Percentiles rank a stretch among this genome's conserved stretches.
Conservation (phyloP, 2,797 vertebrate species). For the Rallus crepitans region DNA sequence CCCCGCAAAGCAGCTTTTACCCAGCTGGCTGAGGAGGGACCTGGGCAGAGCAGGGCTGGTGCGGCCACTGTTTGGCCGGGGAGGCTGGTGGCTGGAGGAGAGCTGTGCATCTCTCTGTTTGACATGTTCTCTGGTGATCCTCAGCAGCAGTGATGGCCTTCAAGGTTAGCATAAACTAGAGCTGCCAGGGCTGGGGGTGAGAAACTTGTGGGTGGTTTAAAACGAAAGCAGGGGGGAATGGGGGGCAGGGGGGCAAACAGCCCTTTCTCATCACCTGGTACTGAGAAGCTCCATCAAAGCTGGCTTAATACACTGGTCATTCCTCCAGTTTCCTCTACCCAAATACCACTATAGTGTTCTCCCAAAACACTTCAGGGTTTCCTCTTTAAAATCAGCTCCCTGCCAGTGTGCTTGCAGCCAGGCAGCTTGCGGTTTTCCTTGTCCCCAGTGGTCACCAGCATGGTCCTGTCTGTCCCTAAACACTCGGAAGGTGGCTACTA, state of each 20-base stretch:
- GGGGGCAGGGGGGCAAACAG: not conserved
- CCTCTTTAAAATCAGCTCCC: not conserved
- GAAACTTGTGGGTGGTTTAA: not conserved
- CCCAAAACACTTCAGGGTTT: not conserved
- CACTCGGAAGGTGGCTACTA: not conserved
- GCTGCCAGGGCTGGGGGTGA: not conserved
- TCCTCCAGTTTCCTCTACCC: not conserved
- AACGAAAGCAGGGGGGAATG: not conserved
- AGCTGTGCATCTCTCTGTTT: not conserved
- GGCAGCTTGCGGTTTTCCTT: not conserved
- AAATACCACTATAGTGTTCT: not conserved
- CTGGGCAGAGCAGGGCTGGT: not conserved
- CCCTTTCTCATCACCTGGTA: not conserved
- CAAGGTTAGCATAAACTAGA: not conserved
- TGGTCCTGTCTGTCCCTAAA: not conserved
- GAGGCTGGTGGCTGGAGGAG: not conserved
- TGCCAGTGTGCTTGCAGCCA: not conserved
- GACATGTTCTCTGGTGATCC: not conserved
- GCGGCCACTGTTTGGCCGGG: not conserved
- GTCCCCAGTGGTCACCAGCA: fast-evolving
- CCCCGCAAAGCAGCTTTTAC: not conserved
- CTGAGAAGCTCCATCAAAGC: not conserved
- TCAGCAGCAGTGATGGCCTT: not conserved
- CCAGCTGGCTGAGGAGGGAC: not conserved
- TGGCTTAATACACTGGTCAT: not conserved